These are phyloP conservation scores for Pseudorectes ferrugineus DNA, from an alignment of 2,113 vertebrate species.

Conservation along the genomic window DNA sequence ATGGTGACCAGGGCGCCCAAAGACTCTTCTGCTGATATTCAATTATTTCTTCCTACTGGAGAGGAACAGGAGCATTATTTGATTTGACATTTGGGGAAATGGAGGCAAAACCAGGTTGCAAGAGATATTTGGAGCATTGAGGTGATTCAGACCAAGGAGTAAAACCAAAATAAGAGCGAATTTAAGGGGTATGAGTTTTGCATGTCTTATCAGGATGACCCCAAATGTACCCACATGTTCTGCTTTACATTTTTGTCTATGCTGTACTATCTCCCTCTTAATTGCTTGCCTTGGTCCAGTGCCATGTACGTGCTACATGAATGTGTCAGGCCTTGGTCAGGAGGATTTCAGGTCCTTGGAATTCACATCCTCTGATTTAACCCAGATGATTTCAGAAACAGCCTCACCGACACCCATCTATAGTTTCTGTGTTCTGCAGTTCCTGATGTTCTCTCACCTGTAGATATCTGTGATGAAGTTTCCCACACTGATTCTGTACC, in stretches of 20 bases:
- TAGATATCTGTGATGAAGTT: not conserved
- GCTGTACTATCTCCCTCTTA: not conserved
- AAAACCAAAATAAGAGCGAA: not conserved
- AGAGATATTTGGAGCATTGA: not conserved
- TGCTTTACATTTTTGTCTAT: not conserved
- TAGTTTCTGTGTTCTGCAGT: not conserved
- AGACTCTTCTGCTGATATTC: not conserved
- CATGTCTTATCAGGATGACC: not conserved
- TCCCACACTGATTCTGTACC: not conserved
- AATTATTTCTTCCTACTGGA: not conserved
- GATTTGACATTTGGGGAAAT: not conserved
- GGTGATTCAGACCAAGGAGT: not conserved
- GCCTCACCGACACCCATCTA: not conserved
- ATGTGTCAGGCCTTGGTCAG: not conserved
- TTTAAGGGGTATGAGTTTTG: not conserved
- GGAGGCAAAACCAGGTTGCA: not conserved
- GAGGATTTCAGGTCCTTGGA: not conserved
- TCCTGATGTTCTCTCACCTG: not conserved
- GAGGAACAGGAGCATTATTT: not conserved
- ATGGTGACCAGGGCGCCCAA: not conserved
- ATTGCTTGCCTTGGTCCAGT: not conserved
- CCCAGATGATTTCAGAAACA: not conserved
- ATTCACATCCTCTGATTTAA: not conserved
- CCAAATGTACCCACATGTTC: not conserved
- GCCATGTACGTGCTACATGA: not conserved